Conservation (phyloP, 2,113 vertebrate genomes). For the Xenus cinereus region DNA sequence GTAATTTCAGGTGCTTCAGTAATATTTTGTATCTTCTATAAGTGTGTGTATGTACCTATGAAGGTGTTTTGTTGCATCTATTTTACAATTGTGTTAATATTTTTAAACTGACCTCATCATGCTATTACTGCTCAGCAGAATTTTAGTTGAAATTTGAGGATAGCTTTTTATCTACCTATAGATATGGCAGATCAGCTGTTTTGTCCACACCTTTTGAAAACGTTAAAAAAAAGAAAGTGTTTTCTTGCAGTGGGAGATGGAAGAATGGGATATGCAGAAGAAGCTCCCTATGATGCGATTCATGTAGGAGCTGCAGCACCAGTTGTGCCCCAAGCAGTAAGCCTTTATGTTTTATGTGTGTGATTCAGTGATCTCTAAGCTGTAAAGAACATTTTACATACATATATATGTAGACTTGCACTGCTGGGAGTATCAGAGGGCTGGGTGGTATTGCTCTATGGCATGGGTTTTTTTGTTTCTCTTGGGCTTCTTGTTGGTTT, state of each 20-base stretch:
- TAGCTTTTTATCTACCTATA: not conserved
- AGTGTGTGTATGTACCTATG: not conserved
- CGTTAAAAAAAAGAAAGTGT: not conserved
- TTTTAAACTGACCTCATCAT: not conserved
- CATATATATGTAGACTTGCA: not conserved
- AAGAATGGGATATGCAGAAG: conserved; percentile 84
- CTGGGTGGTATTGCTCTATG: not conserved
- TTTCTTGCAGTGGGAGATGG: conserved; percentile 93
- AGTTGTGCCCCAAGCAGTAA: conserved; percentile 92
- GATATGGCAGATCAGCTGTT: not conserved
- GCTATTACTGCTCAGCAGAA: not conserved
- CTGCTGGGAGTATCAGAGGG: not conserved
- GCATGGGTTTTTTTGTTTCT: not conserved
- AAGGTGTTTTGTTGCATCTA: not conserved
- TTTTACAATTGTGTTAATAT: not conserved
- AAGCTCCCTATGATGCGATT: conserved; percentile 96
- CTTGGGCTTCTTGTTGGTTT: not conserved
- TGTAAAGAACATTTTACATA: not conserved
- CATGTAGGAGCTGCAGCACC: conserved; percentile 97
- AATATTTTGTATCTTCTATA: not conserved
- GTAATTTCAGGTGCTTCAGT: not conserved
- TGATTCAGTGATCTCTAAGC: not conserved
- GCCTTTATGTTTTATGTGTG: conserved; percentile 60
- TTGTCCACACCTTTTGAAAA: not conserved
- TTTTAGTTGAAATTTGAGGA: not conserved